Evolutionary conservation across 1,140 invertebrate genomes (phyloP).

Genomic region (Diprion similis): DNA sequence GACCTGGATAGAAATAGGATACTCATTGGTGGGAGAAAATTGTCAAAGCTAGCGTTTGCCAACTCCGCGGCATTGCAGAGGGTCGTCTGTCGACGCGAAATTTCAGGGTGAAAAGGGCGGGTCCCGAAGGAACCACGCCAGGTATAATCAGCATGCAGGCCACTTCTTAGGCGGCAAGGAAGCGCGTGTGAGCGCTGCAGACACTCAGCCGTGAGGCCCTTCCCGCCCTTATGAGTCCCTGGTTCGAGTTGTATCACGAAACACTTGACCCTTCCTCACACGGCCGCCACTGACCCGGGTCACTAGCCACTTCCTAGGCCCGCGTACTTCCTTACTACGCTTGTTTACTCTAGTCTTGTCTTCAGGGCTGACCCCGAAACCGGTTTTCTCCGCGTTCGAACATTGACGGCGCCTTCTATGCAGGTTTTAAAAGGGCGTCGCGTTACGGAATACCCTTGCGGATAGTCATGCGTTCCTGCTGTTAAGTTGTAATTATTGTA

Average conservation of each 20-base stretch:
- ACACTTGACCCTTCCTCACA: constrained; percentile 39
- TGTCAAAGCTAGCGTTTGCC: background rate
- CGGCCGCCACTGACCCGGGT: background rate
- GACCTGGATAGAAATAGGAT: too few species aligned
- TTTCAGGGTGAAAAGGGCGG: background rate
- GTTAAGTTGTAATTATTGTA: constrained; percentile 37
- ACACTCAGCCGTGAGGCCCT: background rate
- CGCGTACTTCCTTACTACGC: constrained; percentile 45
- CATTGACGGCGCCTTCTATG: background rate
- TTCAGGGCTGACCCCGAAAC: constrained; percentile 32
- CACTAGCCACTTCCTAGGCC: constrained; percentile 38
- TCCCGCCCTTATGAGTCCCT: constrained; percentile 23
- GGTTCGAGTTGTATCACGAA: constrained; percentile 39
- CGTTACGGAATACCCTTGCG: constrained; percentile 17
- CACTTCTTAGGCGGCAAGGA: background rate
- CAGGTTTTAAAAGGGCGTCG: constrained; percentile 18
- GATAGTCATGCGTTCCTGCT: constrained; percentile 29
- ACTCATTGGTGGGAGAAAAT: background rate
- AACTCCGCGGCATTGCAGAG: too few species aligned
- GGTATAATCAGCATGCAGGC: background rate
- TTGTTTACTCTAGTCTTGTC: constrained; percentile 51
- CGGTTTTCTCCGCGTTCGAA: constrained; percentile 25
- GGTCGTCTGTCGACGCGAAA: background rate
- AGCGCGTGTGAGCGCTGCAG: background rate
- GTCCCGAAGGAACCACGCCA: background rate